Evolutionary conservation across 2,797 vertebrate genomes (phyloP), one percentile per base, ranked within the genome.

Genomic region (Decapterus maruadsi): DNA sequence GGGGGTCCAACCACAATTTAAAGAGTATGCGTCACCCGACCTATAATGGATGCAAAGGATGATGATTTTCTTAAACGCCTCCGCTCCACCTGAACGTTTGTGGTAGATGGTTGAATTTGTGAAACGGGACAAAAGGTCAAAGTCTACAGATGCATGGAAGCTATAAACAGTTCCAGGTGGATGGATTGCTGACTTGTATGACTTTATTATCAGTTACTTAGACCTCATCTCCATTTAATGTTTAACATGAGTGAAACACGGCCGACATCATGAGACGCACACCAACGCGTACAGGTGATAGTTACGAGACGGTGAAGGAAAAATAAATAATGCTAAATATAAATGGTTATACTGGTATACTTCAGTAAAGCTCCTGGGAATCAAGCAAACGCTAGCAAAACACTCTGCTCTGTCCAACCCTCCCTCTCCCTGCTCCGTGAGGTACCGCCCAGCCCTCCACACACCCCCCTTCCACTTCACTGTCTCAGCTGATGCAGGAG

Each of bases 271-370:
- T 61, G n/a, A 19, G n/a, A 59, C 45, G 26, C 26, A 6, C n/a
- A 50, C 17, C 65, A 11, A n/a, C 8, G 2, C 17, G 16, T 31
- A 17, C 6, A 57, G 40, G 50, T 16, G 7, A 57, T 51, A 51
- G 48, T 17, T 53, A 38, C 46, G 51, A 40, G 51, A 40, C 66
- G 20, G 51, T n/a, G 14, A 51, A 71, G 12, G 26, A 43, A 51
- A 42, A 71, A 75, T 56, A 66, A 59, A 68, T 54, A 0, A 43
- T 38, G 17, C 16, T 14, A 29, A 53, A 45, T 40, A 40, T 46
- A 19, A 46, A 57, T 36, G 34, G 34, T 36, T 36, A 36, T 36
- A 36, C 34, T 36, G 34, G 34, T 36, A 36, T 36, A 36, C 34
- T 36, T 8, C 34, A 36, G 34, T 36, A 8, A 58, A 38, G 17